A percentile compares a stretch with the other conserved stretches of the same genome.
Evolutionary conservation across 2,797 vertebrate species (phyloP).

Genomic region (Sebastes alutus): DNA sequence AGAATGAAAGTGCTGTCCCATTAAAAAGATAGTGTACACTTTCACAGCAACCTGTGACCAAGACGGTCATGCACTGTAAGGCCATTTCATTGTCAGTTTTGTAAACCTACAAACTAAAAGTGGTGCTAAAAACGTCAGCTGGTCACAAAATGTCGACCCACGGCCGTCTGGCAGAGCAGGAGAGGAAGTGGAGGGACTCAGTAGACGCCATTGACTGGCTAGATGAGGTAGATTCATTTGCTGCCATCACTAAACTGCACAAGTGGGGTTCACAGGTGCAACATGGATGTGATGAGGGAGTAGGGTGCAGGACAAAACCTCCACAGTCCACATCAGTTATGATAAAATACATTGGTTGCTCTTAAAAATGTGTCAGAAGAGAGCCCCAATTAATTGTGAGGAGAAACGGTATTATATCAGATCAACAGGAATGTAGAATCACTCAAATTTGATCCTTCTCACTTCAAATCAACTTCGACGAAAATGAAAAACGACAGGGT

Average conservation of each 20-base stretch:
- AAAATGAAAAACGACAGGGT: neutral
- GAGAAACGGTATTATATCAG: neutral
- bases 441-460: constrained; percentile 16
- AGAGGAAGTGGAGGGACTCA: constrained; percentile 20
- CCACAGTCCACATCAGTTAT: neutral
- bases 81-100: constrained; percentile 16
- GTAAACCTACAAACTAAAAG: neutral
- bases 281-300: neutral
- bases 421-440: constrained; percentile 49
- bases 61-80: neutral
- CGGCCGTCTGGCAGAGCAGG: constrained; percentile 7
- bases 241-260: constrained; percentile 36
- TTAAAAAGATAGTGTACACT: neutral
- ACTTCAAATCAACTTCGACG: constrained; percentile 2
- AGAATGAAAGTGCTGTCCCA: constrained; percentile 7
- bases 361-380: neutral
- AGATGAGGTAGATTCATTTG: constrained; percentile 83
- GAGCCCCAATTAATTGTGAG: neutral
- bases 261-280: constrained; percentile 5
- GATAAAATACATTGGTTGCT: neutral
- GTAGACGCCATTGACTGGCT: constrained; percentile 47
- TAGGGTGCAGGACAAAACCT: neutral
- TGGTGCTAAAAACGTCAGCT: constrained; percentile 4
- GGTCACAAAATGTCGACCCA: neutral
- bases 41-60: neutral